Evolutionary conservation across 2,888 invertebrate species (phyloP).

Genomic region (Micoletzkya japonica): DNA sequence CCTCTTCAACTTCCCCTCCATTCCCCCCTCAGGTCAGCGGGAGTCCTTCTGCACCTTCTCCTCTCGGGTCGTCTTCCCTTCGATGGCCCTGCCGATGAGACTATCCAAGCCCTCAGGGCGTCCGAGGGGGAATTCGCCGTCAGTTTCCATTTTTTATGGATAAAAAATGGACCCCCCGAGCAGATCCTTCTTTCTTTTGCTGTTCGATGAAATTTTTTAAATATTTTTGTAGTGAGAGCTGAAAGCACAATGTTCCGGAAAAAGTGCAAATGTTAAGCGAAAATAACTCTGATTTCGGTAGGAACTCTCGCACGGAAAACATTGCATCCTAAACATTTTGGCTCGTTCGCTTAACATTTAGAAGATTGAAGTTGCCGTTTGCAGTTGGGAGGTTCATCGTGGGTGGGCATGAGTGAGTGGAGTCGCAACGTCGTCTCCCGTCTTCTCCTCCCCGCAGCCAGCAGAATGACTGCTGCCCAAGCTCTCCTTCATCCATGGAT

Average conservation of each 20-base stretch:
- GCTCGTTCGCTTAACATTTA: no score
- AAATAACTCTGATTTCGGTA: no score
- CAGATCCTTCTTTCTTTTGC: no score
- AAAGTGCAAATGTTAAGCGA: no score
- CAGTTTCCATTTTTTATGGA: no score
- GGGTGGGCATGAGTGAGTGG: constrained; percentile 6
- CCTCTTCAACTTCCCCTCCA: no score
- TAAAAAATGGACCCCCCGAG: no score
- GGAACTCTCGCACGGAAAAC: no score
- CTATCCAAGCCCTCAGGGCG: constrained; percentile 81
- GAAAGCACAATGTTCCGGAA: no score
- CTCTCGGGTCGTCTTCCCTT: constrained; percentile 86
- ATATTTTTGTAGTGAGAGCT: no score
- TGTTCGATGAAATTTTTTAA: no score
- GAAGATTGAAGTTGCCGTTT: background rate
- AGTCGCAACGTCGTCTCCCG: constrained; percentile 16
- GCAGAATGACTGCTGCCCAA: constrained; percentile 75
- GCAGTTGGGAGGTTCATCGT: constrained; percentile 9
- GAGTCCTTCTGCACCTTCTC: constrained; percentile 83
- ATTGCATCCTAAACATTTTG: no score
- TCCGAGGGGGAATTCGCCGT: constrained; percentile 64
- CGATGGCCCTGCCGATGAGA: constrained; percentile 86
- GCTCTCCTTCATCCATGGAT: constrained; percentile 96
- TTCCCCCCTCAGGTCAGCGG: constrained; percentile 93
- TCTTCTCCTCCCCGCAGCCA: constrained; percentile 5